Evolutionary conservation across 2,888 invertebrate genomes (phyloP).

Genomic region (Melipona bicolor): DNA sequence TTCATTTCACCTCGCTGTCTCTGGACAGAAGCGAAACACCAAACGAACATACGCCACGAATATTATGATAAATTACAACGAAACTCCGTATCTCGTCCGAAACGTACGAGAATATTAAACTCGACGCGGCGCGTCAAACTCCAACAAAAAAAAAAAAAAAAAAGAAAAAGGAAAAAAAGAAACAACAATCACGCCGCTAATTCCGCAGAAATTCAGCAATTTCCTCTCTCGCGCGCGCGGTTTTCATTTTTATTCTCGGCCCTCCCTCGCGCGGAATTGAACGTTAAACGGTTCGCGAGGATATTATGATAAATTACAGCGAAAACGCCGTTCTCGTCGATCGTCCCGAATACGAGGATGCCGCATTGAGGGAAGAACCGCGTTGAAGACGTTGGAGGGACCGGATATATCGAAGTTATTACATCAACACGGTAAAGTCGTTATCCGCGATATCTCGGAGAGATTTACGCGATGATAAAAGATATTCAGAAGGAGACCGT

Average conservation of each 20-base stretch:
- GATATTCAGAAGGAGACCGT: conserved; percentile 47
- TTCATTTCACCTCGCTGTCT: too few species aligned
- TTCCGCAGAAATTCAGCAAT: too few species aligned
- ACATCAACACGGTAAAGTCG: conserved; percentile 47
- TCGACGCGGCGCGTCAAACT: too few species aligned
- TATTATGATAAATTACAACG: too few species aligned
- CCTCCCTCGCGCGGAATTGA: neutral
- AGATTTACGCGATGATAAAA: conserved; percentile 58
- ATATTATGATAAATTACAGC: neutral
- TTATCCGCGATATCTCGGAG: conserved; percentile 50
- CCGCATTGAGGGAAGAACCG: conserved; percentile 7
- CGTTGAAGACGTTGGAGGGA: conserved; percentile 26
- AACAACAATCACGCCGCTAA: too few species aligned
- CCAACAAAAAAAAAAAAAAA: too few species aligned
- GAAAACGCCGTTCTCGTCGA: neutral
- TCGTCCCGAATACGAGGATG: neutral
- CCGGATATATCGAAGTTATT: conserved; percentile 51
- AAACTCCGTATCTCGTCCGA: too few species aligned
- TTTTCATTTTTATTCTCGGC: neutral
- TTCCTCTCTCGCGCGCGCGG: too few species aligned
- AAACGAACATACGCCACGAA: too few species aligned
- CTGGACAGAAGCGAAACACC: too few species aligned
- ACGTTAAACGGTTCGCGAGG: neutral
- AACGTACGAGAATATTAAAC: too few species aligned
- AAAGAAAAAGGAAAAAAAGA: too few species aligned